Percentiles rank a stretch among this genome's conserved stretches.
These are phyloP conservation scores for Takifugu flavidus DNA, from an alignment of 2,113 vertebrate species.

Conservation along the genomic window DNA sequence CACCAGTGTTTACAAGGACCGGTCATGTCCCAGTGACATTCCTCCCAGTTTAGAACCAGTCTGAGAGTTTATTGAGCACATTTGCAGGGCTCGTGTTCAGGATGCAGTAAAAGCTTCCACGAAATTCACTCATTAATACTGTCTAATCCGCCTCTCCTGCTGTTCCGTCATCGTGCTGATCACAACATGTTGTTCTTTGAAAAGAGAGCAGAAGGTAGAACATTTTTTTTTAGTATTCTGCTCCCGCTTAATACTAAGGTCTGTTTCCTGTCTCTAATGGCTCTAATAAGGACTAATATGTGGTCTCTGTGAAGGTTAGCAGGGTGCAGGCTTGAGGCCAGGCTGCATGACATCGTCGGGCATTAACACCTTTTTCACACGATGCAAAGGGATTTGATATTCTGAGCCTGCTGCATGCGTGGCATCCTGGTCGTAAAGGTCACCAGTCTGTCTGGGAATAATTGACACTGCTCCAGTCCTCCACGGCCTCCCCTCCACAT, in stretches of 20 bases:
- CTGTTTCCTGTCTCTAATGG: not conserved
- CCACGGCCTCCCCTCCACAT: constrained; percentile 4
- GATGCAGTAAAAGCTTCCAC: constrained; percentile 22
- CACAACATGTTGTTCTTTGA: not conserved
- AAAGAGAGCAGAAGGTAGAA: not conserved
- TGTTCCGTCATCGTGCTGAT: not conserved
- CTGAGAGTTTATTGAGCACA: constrained; percentile 19
- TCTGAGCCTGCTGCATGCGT: constrained; percentile 27
- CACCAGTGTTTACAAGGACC: not conserved
- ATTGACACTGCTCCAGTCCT: constrained; percentile 20
- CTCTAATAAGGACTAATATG: not conserved
- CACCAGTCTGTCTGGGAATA: constrained; percentile 28
- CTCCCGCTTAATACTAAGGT: not conserved
- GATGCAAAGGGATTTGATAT: constrained; percentile 42
- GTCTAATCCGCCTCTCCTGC: too few species aligned
- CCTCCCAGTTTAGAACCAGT: constrained; percentile 4
- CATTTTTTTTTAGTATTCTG: not conserved
- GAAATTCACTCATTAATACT: constrained; percentile 1
- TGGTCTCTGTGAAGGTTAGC: constrained; percentile 18
- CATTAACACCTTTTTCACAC: constrained; percentile 28
- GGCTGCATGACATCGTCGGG: constrained; percentile 13
- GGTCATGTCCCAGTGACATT: constrained; percentile 11
- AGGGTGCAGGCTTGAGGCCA: not conserved
- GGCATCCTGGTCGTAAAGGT: constrained; percentile 39
- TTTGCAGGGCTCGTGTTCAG: constrained; percentile 26